Evolutionary conservation across 2,113 vertebrate species (phyloP).

Genomic region (Mola mola): DNA sequence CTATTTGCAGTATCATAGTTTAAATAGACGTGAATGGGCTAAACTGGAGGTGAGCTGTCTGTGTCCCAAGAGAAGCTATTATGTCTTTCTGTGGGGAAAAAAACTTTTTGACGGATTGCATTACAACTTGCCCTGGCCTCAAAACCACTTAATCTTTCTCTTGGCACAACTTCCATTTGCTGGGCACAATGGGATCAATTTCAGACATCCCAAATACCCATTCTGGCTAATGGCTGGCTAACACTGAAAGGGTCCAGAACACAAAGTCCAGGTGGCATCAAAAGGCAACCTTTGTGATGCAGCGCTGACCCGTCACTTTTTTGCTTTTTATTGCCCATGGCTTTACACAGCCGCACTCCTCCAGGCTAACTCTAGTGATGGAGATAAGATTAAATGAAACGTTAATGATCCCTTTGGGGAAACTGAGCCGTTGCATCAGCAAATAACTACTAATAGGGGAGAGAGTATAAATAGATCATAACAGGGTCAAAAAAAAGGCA

Average conservation of each 20-base stretch:
- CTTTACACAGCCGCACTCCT: neutral
- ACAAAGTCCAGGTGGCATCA: conserved; percentile 32
- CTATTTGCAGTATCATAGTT: conserved; percentile 6
- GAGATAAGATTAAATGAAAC: conserved; percentile 44
- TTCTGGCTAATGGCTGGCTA: conserved; percentile 40
- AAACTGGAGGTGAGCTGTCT: conserved; percentile 4
- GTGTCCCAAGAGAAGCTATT: conserved; percentile 11
- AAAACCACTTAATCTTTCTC: conserved; percentile 29
- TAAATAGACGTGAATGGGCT: conserved; percentile 24
- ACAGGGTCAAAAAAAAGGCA: neutral
- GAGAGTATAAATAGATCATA: conserved; percentile 11
- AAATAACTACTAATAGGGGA: conserved; percentile 20
- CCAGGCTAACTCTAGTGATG: conserved; percentile 1
- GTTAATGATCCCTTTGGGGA: conserved; percentile 28
- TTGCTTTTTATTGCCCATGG: conserved; percentile 13
- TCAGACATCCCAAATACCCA: conserved; percentile 36
- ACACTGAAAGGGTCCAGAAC: conserved; percentile 34
- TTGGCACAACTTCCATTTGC: conserved; percentile 35
- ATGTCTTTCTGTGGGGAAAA: conserved; percentile 18
- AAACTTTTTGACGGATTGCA: conserved; percentile 32
- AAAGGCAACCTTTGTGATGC: conserved; percentile 21
- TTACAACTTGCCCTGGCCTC: conserved; percentile 9
- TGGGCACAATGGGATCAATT: conserved; percentile 48
- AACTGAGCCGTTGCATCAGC: conserved; percentile 27
- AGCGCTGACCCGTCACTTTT: conserved; percentile 4